Percentiles rank a stretch among this genome's conserved stretches.
These are phyloP conservation scores for Thryonomys swinderianus DNA, from an alignment of 2,113 vertebrate species.

Conservation along the genomic window DNA sequence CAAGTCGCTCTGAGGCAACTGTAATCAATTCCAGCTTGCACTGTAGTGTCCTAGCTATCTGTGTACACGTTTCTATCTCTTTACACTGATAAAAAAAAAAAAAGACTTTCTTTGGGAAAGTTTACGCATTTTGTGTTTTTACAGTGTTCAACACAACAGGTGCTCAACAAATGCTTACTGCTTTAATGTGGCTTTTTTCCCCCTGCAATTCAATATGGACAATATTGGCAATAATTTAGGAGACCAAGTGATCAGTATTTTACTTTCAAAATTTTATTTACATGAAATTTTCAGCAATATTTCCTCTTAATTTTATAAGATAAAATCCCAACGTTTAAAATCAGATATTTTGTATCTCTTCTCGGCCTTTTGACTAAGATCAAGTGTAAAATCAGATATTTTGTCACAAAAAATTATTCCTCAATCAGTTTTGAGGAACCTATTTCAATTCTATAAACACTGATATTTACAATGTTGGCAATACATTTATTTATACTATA, in stretches of 20 bases:
- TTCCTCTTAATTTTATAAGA: neutral
- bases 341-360: neutral
- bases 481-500: neutral
- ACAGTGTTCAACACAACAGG: neutral
- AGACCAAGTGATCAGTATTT: neutral
- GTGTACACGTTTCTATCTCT: neutral
- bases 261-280: slow-evolving; percentile 69
- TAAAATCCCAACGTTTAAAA: slow-evolving; percentile 37
- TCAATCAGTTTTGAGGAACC: slow-evolving; percentile 42
- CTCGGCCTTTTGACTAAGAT: no score
- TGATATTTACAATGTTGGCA: slow-evolving; percentile 56
- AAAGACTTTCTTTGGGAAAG: neutral
- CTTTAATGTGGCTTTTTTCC: neutral
- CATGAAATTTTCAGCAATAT: neutral
- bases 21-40: neutral
- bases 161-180: neutral
- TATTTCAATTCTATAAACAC: slow-evolving; percentile 54
- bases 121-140: neutral
- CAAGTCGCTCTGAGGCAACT: neutral
- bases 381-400: neutral
- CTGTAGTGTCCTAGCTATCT: neutral
- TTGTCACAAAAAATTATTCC: slow-evolving; percentile 23
- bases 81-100: neutral
- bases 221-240: slow-evolving; percentile 30
- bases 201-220: neutral